Evolutionary conservation across 2,113 vertebrate species (phyloP).

Genomic region (Pomatorhinus ruficollis): DNA sequence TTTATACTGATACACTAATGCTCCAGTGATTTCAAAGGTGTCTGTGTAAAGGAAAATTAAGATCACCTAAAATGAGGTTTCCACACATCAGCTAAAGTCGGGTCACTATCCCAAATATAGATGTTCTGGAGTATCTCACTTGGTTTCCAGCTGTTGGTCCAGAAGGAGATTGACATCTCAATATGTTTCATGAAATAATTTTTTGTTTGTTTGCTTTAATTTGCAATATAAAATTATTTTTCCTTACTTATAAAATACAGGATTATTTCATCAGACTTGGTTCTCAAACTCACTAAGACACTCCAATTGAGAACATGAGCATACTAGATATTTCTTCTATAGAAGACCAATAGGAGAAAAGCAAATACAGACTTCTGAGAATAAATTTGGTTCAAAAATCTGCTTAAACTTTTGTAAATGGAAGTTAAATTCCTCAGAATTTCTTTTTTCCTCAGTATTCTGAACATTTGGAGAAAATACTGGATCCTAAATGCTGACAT

Average conservation of each 20-base stretch:
- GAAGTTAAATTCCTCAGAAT: background rate
- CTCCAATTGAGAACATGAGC: fast-evolving
- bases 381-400: background rate
- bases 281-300: background rate
- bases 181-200: background rate
- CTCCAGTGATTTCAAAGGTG: background rate
- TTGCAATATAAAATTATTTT: background rate
- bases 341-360: background rate
- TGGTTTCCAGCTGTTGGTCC: background rate
- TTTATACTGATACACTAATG: background rate
- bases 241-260: background rate
- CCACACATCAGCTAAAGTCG: background rate
- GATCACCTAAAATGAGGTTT: background rate
- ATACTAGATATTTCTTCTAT: background rate
- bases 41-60: background rate
- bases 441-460: background rate
- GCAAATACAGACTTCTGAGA: background rate
- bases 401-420: background rate
- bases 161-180: background rate
- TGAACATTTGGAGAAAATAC: background rate
- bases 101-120: background rate
- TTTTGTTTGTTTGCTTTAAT: background rate
- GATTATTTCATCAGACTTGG: background rate
- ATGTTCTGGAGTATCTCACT: background rate
- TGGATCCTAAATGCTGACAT: background rate